phyloP scores from a whole-genome alignment of 2,888 invertebrate species.

The Polymixis lichenea region DNA sequence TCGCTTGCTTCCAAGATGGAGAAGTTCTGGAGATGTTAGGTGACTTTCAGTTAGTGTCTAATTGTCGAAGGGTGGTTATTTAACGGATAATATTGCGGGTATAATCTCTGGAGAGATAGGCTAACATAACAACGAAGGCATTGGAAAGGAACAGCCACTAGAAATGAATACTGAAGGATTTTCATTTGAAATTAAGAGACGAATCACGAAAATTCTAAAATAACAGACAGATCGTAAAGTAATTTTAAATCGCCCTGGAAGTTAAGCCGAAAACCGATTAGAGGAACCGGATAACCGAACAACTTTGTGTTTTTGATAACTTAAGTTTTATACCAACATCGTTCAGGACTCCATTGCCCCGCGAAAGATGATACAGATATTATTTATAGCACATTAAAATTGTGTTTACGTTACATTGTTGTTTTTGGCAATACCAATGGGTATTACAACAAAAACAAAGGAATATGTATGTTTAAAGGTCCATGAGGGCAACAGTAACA shows the following conservation, averaged over 20 bases:
- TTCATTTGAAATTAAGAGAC: not conserved
- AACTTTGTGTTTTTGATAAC: slow-evolving; percentile 50
- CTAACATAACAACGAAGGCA: not conserved
- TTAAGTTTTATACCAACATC: slow-evolving; percentile 26
- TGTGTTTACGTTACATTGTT: slow-evolving; percentile 20
- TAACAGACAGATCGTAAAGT: slow-evolving; percentile 16
- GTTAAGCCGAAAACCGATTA: slow-evolving; percentile 44
- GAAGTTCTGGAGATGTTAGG: slow-evolving; percentile 35
- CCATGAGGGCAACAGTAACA: not conserved
- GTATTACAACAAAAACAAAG: slow-evolving; percentile 26
- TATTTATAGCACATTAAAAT: slow-evolving; percentile 23
- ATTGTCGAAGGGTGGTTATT: not conserved
- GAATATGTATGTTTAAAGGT: slow-evolving; percentile 15
- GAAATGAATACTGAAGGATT: not conserved
- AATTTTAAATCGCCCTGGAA: slow-evolving; percentile 14
- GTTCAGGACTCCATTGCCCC: not conserved
- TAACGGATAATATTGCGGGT: not conserved
- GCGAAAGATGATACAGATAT: slow-evolving; percentile 11
- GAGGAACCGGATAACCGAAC: not conserved
- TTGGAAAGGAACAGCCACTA: not conserved
- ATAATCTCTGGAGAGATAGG: not conserved
- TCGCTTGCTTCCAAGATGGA: slow-evolving; percentile 17
- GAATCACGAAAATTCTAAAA: slow-evolving; percentile 23
- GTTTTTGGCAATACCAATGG: slow-evolving; percentile 15
- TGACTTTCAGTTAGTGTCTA: slow-evolving; percentile 7